Evolutionary conservation across 2,113 vertebrate species (phyloP).

Genomic region (Orientallactaga bullata): DNA sequence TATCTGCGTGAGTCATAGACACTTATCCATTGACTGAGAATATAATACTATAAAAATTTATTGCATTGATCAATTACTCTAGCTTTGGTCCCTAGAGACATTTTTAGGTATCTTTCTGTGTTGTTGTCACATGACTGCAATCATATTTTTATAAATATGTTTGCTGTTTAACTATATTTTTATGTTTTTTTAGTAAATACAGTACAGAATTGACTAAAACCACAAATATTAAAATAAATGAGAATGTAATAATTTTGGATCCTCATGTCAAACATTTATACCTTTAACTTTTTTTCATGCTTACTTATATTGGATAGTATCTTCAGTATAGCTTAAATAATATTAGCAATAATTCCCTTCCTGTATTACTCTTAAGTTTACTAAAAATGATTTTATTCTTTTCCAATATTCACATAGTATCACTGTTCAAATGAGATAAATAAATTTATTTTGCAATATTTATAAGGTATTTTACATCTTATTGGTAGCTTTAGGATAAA

Average conservation of each 20-base stretch:
- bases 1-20: background rate
- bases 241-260: background rate
- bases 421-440: background rate
- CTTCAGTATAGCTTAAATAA: background rate
- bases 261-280: background rate
- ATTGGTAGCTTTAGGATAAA: background rate
- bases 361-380: background rate
- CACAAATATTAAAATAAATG: background rate
- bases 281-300: background rate
- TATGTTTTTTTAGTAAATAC: background rate
- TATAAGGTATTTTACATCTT: background rate
- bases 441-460: background rate
- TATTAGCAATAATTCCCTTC: background rate
- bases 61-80: background rate
- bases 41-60: background rate
- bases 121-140: background rate
- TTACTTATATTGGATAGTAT: background rate
- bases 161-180: constrained; percentile 28
- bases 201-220: background rate
- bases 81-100: background rate
- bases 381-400: background rate
- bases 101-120: background rate
- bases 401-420: background rate
- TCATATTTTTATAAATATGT: background rate
- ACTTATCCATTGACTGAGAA: background rate